Evolutionary conservation across 2,113 vertebrate species (phyloP).

Genomic region (Mustelus asterias): DNA sequence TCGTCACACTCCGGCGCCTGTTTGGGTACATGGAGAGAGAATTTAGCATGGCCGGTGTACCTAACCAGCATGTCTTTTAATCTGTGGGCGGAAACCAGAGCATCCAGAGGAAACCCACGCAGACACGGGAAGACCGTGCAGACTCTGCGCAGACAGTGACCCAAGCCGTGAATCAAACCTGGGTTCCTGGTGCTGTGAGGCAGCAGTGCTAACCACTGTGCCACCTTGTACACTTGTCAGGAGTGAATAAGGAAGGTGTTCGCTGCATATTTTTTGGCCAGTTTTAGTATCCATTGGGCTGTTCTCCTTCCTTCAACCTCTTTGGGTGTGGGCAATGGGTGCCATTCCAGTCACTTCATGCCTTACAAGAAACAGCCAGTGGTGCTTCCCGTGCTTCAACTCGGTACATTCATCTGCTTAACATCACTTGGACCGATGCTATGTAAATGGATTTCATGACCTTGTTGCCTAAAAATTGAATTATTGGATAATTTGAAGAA

Average conservation of each 20-base stretch:
- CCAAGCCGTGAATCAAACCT: too few species aligned
- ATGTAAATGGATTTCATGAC: neutral
- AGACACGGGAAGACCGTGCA: too few species aligned
- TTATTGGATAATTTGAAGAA: neutral
- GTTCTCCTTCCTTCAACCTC: neutral
- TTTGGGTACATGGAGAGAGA: too few species aligned
- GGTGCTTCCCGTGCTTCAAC: neutral
- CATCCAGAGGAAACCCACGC: too few species aligned
- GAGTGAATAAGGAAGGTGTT: neutral
- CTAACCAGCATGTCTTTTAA: too few species aligned
- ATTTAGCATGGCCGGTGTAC: too few species aligned
- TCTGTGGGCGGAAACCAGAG: too few species aligned
- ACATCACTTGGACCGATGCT: neutral
- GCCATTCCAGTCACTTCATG: neutral
- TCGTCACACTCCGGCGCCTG: too few species aligned
- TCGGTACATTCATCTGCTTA: neutral
- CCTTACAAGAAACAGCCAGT: too few species aligned
- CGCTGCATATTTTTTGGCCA: neutral
- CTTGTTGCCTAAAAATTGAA: neutral
- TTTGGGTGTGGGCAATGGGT: neutral
- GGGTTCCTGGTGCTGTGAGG: too few species aligned
- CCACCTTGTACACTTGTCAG: neutral
- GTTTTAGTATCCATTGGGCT: neutral
- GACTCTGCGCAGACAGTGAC: too few species aligned
- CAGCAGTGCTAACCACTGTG: too few species aligned